A percentile compares a stretch with the other conserved stretches of the same genome.
These are phyloP conservation scores for Maconellicoccus hirsutus DNA, from an alignment of 1,140 invertebrate genomes.

Conservation along the genomic window DNA sequence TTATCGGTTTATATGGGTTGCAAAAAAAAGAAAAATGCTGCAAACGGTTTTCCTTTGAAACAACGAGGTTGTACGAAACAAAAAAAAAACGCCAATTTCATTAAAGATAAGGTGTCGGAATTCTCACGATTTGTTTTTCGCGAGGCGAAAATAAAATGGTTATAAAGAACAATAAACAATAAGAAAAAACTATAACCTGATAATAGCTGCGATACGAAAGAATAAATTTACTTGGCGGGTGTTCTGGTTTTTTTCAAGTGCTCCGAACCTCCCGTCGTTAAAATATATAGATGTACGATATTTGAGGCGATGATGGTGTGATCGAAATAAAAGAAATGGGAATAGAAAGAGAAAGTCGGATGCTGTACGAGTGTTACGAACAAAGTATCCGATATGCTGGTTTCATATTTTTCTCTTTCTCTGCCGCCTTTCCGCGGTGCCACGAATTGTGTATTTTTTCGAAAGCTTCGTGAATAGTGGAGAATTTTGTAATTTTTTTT, in stretches of 20 bases:
- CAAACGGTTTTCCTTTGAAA: not conserved
- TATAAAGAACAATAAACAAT: constrained; percentile 20
- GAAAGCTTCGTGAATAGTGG: no score
- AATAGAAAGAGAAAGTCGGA: not conserved
- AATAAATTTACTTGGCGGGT: constrained; percentile 17
- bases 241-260: not conserved
- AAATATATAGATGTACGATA: constrained; percentile 10
- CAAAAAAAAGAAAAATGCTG: no score
- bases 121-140: constrained; percentile 17
- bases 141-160: constrained; percentile 9
- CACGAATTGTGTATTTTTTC: no score
- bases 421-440: no score
- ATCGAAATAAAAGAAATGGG: constrained; percentile 13
- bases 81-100: constrained; percentile 12
- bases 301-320: constrained; percentile 4
- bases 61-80: not conserved
- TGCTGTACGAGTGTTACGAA: not conserved
- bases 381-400: no score
- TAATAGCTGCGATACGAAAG: constrained; percentile 12
- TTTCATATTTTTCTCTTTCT: no score
- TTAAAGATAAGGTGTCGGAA: constrained; percentile 15
- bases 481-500: no score
- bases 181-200: constrained; percentile 20
- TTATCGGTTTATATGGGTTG: no score
- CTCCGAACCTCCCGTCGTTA: constrained; percentile 4